Conservation (phyloP, 2,888 invertebrate species). For the Amiota minor region DNA sequence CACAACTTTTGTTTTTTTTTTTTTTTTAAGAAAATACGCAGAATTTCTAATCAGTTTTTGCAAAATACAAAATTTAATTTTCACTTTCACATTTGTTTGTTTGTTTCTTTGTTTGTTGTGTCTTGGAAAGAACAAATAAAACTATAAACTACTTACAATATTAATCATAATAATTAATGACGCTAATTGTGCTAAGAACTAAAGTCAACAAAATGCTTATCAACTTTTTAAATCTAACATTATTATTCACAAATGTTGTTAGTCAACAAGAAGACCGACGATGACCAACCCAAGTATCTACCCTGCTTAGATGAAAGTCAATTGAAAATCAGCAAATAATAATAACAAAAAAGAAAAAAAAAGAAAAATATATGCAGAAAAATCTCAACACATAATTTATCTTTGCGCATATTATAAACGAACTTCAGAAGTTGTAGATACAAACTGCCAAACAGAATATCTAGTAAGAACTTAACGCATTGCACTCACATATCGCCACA, state of each 20-base stretch:
- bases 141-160: conserved; percentile 37
- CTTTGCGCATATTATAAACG: neutral
- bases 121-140: neutral
- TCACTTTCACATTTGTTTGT: neutral
- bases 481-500: neutral
- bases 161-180: conserved; percentile 66
- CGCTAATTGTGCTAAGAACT: conserved; percentile 50
- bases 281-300: neutral
- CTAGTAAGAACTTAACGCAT: conserved; percentile 5
- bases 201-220: conserved; percentile 62
- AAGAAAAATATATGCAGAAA: neutral
- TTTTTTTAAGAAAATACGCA: conserved; percentile 1
- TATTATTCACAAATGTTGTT: conserved; percentile 23
- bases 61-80: conserved; percentile 7
- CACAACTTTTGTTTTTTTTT: neutral
- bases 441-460: neutral
- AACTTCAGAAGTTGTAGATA: too few relatives aligned
- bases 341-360: neutral
- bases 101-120: neutral
- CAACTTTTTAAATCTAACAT: conserved; percentile 48
- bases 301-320: neutral
- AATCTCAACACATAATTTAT: conserved; percentile 27
- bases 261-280: conserved; percentile 43
- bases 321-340: conserved; percentile 19
- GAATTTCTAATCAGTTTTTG: neutral